Percentiles rank a stretch among this genome's conserved stretches.
Evolutionary conservation across 2,888 invertebrate species (phyloP).

Genomic region (Cerceris rybyensis): DNA sequence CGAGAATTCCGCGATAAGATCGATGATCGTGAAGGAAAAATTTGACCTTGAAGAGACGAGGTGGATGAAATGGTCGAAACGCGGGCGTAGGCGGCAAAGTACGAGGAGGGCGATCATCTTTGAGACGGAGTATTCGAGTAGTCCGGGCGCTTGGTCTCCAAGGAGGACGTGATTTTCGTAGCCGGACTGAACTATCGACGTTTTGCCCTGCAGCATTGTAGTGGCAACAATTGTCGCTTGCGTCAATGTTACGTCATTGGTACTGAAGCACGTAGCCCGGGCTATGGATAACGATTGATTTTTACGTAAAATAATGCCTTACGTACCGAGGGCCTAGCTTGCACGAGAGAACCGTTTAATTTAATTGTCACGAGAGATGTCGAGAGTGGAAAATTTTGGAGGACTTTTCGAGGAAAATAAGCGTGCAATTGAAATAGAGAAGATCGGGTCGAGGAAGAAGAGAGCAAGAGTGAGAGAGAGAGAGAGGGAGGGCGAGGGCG

Average conservation of each 20-base stretch:
- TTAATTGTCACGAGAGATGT: neutral
- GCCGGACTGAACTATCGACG: slow-evolving; percentile 57
- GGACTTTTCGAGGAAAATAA: neutral
- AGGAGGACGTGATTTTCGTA: slow-evolving; percentile 44
- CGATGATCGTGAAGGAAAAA: too few relatives aligned
- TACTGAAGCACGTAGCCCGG: slow-evolving; percentile 48
- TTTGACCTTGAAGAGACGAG: too few relatives aligned
- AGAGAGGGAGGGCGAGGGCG: neutral
- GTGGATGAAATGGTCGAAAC: too few relatives aligned
- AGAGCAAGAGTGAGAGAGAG: neutral
- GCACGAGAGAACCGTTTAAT: neutral
- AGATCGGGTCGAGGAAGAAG: neutral
- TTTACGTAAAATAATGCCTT: slow-evolving; percentile 42
- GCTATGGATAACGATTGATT: slow-evolving; percentile 61
- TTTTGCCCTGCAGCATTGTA: slow-evolving; percentile 68
- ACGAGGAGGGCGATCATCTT: neutral
- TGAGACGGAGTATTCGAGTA: neutral
- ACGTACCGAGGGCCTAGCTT: neutral
- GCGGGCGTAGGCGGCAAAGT: neutral
- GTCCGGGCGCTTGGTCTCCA: neutral
- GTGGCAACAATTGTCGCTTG: slow-evolving; percentile 76
- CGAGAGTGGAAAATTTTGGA: neutral
- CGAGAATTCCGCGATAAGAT: too few relatives aligned
- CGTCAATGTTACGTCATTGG: slow-evolving; percentile 76
- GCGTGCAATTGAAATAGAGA: neutral